Conservation (phyloP, 2,113 vertebrate species). For the Actenoides hombroni region DNA sequence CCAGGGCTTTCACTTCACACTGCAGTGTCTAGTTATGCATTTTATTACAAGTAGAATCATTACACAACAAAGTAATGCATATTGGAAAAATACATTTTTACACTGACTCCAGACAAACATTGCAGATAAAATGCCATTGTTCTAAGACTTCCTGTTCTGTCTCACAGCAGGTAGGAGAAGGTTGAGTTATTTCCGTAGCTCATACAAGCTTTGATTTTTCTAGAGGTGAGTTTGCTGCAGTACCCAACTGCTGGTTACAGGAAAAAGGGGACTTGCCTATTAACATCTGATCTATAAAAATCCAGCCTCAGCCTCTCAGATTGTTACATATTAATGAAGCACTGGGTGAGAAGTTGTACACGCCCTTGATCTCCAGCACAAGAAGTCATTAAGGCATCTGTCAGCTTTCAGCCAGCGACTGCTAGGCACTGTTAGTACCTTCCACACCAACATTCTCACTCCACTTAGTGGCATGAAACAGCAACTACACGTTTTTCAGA, state of each 20-base stretch:
- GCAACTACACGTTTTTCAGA: not conserved
- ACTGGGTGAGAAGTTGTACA: not conserved
- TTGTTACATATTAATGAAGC: not conserved
- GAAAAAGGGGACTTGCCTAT: not conserved
- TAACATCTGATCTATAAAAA: not conserved
- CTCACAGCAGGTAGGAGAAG: constrained; percentile 29
- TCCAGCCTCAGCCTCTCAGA: not conserved
- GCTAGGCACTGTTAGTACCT: not conserved
- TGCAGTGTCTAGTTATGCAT: constrained; percentile 33
- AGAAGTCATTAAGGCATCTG: constrained; percentile 69
- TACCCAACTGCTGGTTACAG: not conserved
- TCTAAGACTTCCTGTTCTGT: constrained; percentile 45
- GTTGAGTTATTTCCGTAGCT: not conserved
- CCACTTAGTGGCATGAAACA: not conserved
- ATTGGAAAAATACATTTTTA: constrained; percentile 78
- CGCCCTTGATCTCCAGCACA: not conserved
- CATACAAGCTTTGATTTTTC: not conserved
- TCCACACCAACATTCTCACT: not conserved
- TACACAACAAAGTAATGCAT: constrained; percentile 73
- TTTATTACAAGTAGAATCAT: constrained; percentile 75
- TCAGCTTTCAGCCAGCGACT: constrained; percentile 20
- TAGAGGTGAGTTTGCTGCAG: not conserved
- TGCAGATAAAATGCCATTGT: constrained; percentile 55
- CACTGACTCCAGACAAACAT: constrained; percentile 57
- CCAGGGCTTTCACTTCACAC: not conserved